Conservation (phyloP, 2,888 invertebrate species). For the Hipparchia semele region DNA sequence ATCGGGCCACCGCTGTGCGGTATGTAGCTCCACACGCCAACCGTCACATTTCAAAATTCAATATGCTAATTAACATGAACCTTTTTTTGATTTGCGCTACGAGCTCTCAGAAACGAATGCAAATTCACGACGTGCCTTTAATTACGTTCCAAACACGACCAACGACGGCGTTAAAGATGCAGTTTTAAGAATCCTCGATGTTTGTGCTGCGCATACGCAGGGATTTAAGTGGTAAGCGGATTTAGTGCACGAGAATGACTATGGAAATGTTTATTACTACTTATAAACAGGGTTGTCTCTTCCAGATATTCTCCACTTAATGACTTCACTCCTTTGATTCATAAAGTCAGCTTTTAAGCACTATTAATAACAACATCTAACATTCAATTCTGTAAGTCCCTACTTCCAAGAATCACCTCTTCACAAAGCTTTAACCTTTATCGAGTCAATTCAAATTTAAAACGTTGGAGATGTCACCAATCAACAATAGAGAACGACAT, state of each 20-base stretch:
- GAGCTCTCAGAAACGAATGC: slow-evolving; percentile 79
- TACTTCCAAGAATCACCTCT: slow-evolving; percentile 61
- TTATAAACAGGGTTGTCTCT: slow-evolving; percentile 42
- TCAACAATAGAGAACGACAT: slow-evolving; percentile 79
- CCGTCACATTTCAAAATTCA: slow-evolving; percentile 82
- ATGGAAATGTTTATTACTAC: slow-evolving; percentile 65
- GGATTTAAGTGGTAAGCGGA: slow-evolving; percentile 71
- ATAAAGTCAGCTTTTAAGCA: slow-evolving; percentile 2
- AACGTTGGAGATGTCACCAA: slow-evolving; percentile 75
- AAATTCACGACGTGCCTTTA: slow-evolving; percentile 76
- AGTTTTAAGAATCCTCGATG: slow-evolving; percentile 74
- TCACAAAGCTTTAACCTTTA: slow-evolving; percentile 44
- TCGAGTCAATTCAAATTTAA: slow-evolving; percentile 50
- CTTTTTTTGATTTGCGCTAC: slow-evolving; percentile 75
- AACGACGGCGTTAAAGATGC: slow-evolving; percentile 74
- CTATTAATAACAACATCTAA: slow-evolving; percentile 40
- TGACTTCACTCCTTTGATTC: slow-evolving; percentile 7
- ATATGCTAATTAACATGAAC: slow-evolving; percentile 80
- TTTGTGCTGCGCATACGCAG: slow-evolving; percentile 56
- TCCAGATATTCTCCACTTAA: slow-evolving; percentile 14
- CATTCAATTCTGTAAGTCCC: slow-evolving; percentile 30
- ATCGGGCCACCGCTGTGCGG: slow-evolving; percentile 75
- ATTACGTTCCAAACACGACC: slow-evolving; percentile 79
- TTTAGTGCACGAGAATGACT: slow-evolving; percentile 64
- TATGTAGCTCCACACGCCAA: slow-evolving; percentile 72